Conservation (phyloP, 1,140 invertebrate genomes). For the Pteromalus puparum region DNA sequence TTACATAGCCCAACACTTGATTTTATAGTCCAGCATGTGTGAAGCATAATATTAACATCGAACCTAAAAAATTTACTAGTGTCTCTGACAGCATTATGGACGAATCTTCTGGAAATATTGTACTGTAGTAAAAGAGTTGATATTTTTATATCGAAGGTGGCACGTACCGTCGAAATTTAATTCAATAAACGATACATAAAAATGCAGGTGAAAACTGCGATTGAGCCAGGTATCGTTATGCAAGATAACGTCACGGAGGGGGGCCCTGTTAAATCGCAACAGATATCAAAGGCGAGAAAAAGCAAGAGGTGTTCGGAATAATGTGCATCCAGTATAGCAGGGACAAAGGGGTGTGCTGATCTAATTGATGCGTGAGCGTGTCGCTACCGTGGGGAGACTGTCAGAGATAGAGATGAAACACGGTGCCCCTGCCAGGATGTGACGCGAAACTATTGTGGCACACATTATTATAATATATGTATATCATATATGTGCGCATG, state of each 20-base stretch:
- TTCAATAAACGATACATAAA: too few relatives aligned
- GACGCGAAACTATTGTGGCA: conserved; percentile 73
- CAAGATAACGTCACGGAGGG: conserved; percentile 28
- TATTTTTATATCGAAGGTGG: too few relatives aligned
- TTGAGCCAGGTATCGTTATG: too few relatives aligned
- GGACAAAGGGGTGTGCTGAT: conserved; percentile 67
- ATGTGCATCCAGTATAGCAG: conserved; percentile 47
- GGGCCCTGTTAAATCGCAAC: conserved; percentile 37
- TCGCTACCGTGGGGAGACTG: conserved; percentile 60
- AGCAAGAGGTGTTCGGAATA: conserved; percentile 45
- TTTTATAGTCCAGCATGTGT: too few relatives aligned
- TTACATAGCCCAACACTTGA: too few relatives aligned
- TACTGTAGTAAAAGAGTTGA: too few relatives aligned
- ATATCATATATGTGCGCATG: conserved; percentile 53
- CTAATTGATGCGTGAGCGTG: conserved; percentile 68
- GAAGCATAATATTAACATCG: too few relatives aligned
- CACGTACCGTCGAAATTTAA: too few relatives aligned
- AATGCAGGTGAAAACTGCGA: too few relatives aligned
- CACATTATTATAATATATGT: conserved; percentile 69
- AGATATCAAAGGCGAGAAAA: conserved; percentile 47
- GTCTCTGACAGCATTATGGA: too few relatives aligned
- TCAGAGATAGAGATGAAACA: conserved; percentile 26
- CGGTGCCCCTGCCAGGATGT: conserved; percentile 65
- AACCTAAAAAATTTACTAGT: too few relatives aligned
- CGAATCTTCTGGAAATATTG: too few relatives aligned